Conservation (phyloP, 35 echinoderm and acorn worm species). For the Ophioderma brevispina region DNA sequence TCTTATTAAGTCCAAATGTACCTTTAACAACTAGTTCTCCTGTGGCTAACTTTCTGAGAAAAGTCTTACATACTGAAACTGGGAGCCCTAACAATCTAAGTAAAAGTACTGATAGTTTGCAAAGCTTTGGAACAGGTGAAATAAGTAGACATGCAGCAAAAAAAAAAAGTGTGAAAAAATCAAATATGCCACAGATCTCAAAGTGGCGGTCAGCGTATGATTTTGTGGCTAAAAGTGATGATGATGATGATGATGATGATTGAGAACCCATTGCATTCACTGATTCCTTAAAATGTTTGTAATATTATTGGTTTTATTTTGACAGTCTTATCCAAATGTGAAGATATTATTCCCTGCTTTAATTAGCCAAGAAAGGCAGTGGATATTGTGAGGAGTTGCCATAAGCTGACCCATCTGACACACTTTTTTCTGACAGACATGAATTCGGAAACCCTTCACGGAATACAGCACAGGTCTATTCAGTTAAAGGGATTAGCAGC, state of each 20-base stretch:
- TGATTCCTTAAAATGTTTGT: too few species aligned
- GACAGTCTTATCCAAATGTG: too few species aligned
- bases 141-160: neutral
- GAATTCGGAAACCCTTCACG: too few species aligned
- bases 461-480: too few species aligned
- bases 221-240: conserved; percentile 29
- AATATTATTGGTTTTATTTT: too few species aligned
- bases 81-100: neutral
- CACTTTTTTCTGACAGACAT: too few species aligned
- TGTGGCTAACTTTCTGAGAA: conserved; percentile 59
- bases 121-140: neutral
- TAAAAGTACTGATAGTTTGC: neutral
- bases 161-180: neutral
- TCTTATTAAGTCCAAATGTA: conserved; percentile 41
- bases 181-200: neutral
- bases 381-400: too few species aligned
- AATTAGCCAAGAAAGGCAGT: too few species aligned
- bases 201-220: conserved; percentile 48
- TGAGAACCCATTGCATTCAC: too few species aligned
- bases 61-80: conserved; percentile 33
- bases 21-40: conserved; percentile 25
- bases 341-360: too few species aligned
- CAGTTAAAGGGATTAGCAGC: too few species aligned
- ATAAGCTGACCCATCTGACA: too few species aligned
- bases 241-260: neutral